Evolutionary conservation across 1,140 invertebrate genomes (phyloP).

Genomic region (Daktulosphaira vitifoliae): DNA sequence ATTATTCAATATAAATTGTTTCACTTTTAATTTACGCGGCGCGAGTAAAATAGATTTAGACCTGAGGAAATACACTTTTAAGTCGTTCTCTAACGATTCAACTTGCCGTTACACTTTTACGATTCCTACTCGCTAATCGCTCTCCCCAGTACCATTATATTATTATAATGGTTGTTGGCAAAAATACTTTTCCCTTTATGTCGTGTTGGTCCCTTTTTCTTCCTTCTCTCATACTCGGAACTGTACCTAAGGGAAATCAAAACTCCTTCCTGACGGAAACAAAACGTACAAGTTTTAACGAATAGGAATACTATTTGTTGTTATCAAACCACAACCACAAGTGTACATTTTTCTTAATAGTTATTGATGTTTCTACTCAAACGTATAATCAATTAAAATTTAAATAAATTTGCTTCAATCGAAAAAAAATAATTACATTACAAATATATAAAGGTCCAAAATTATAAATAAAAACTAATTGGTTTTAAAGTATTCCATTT

Average conservation of each 20-base stretch:
- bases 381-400: too few relatives aligned
- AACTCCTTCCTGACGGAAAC: neutral
- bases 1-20: too few relatives aligned
- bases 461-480: too few relatives aligned
- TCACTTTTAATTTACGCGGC: too few relatives aligned
- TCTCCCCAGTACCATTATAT: constrained; percentile 20
- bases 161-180: constrained; percentile 16
- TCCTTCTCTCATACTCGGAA: neutral
- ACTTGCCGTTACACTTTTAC: neutral
- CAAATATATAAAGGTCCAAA: too few relatives aligned
- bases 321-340: neutral
- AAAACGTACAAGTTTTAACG: neutral
- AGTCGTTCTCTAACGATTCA: neutral
- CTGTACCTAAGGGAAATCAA: constrained; percentile 26
- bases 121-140: constrained; percentile 10
- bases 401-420: too few relatives aligned
- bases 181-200: constrained; percentile 19
- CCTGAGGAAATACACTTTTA: too few relatives aligned
- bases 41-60: too few relatives aligned
- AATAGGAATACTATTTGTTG: constrained; percentile 9
- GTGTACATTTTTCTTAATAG: too few relatives aligned
- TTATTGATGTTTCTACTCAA: too few relatives aligned
- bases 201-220: neutral
- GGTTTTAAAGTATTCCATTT: too few relatives aligned
- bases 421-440: too few relatives aligned